Conservation (phyloP, 2,888 invertebrate genomes). For the Hydrotaea cyrtoneurina region DNA sequence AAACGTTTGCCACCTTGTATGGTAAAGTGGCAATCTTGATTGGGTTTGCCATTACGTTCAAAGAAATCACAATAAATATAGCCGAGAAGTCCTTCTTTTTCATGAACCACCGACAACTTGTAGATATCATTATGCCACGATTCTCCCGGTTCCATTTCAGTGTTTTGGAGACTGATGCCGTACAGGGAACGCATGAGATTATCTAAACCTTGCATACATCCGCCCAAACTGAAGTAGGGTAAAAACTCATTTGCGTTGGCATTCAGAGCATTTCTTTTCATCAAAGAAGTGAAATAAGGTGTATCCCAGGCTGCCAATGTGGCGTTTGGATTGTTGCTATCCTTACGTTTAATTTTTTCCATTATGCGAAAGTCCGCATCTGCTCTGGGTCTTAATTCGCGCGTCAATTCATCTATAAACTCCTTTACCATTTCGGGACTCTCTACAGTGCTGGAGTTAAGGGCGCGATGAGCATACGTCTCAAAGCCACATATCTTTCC, state of each 20-base stretch:
- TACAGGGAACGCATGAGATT: conserved; percentile 91
- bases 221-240: conserved; percentile 94
- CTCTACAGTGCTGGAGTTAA: conserved; percentile 93
- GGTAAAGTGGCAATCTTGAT: conserved; percentile 99
- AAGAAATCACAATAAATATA: conserved; percentile 99
- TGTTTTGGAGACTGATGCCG: conserved; percentile 88
- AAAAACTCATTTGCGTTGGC: conserved; percentile 88
- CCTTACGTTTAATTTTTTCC: conserved; percentile 86
- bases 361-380: conserved; percentile 88
- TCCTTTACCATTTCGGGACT: conserved; percentile 89
- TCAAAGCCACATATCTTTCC: conserved; percentile 94
- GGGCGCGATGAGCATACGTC: conserved; percentile 93
- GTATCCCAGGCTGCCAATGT: conserved; percentile 90
- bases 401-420: conserved; percentile 89
- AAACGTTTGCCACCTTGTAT: conserved; percentile 94
- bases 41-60: conserved; percentile 93
- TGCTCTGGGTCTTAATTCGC: conserved; percentile 86
- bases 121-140: conserved; percentile 94
- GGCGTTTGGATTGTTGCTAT: conserved; percentile 73
- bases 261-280: conserved; percentile 87
- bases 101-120: conserved; percentile 94
- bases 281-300: conserved; percentile 89
- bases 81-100: conserved; percentile 90
- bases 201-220: conserved; percentile 98
- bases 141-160: conserved; percentile 89